Percentiles rank a stretch among this genome's conserved stretches.
Conservation (phyloP, 2,797 vertebrate genomes). For the Eleutherodactylus coqui region DNA sequence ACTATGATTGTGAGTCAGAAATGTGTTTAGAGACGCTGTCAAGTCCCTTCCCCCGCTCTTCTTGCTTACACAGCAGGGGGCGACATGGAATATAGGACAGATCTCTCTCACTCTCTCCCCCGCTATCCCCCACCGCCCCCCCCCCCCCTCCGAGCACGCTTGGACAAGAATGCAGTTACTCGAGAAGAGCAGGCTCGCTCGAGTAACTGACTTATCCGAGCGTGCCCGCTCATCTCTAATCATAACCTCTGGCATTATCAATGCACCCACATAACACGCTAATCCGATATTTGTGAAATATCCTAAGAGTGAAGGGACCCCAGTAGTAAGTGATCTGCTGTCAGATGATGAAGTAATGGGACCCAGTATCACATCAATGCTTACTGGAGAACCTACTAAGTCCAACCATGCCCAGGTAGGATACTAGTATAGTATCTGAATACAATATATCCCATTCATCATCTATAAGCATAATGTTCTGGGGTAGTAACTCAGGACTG, state of each 20-base stretch:
- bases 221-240: not conserved
- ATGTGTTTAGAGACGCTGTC: not conserved
- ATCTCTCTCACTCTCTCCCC: too few relatives aligned
- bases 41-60: too few relatives aligned
- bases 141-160: too few relatives aligned
- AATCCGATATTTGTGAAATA: not conserved
- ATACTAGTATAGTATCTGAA: too few relatives aligned
- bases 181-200: too few relatives aligned
- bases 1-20: not conserved
- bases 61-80: too few relatives aligned
- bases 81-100: too few relatives aligned
- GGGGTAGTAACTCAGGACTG: not conserved
- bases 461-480: not conserved
- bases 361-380: not conserved
- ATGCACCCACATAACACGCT: not conserved
- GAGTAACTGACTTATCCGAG: too few relatives aligned
- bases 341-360: not conserved
- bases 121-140: too few relatives aligned
- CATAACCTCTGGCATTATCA: not conserved
- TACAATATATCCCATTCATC: not conserved
- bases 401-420: too few relatives aligned
- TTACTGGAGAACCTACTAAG: not conserved
- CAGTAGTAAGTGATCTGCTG: not conserved
- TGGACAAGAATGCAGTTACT: too few relatives aligned
- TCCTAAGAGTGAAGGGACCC: not conserved